Base-by-base conservation (phyloP, 2,113 vertebrate species). In the Perca fluviatilis region DNA sequence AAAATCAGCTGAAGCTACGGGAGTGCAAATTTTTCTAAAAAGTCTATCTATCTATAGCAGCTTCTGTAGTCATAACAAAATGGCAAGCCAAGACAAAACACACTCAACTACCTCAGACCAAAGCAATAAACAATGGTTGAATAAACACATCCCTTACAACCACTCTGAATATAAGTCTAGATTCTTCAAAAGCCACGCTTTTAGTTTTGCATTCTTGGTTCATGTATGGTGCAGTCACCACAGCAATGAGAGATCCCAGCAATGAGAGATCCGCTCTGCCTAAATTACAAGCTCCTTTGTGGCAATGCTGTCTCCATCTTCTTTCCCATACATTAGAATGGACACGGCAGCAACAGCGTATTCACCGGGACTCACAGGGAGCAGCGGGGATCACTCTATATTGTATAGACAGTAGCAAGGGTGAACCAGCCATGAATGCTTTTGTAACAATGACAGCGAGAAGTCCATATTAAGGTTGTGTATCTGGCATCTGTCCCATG, bases 41-140 rank as follows among this genome's bases (percentile, higher is more conserved):
- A 36, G 74, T 82, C 76, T 78, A 60, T 92, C 89, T 94, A 93
- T 94, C 80, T 93, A 93, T 93, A 93, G 92, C 80, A 70, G 84
- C 75, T 86, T 82, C 79, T 84, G 90, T 93, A 93, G 93, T 91
- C 92, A 94, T 94, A 94, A 94, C 92, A 94, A 82, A 86, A 91
- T 54, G 54, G 89, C 75, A 67, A 80, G 88, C 89, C 92, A 93
- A 94, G 93, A 94, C 92, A 94, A 94, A 93, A 93, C 91, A 93
- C 87, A 91, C 90, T 90, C 89, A 63, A 81, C 91, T 90, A 90
- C 87, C 89, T 93, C 90, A 90, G 87, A 93, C 88, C 87, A 70
- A 86, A 92, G 90, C 86, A 93, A 94, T 93, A 93, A 94, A 94
- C 93, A 93, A 92, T 84, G 92, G 89, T 88, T 89, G 87, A 93